These are phyloP conservation scores for Serripes groenlandicus DNA, from an alignment of 2,888 invertebrate species.

Conservation along the genomic window DNA sequence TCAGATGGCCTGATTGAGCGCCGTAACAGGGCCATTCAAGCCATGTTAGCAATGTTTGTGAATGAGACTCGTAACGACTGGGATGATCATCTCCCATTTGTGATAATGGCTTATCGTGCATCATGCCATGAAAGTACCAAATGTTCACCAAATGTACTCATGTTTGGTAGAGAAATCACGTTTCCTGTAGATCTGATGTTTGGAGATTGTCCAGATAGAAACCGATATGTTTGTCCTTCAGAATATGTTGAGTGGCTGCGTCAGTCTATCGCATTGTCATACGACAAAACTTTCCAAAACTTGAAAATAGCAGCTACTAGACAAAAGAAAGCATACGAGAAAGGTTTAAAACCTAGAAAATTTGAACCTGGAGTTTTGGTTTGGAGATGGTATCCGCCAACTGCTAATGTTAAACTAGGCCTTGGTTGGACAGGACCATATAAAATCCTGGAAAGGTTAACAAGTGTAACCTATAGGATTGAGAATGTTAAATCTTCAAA, in stretches of 20 bases:
- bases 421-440: slow-evolving; percentile 46
- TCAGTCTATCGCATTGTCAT: background rate
- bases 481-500: background rate
- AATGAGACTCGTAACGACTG: slow-evolving; percentile 54
- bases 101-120: slow-evolving; percentile 44
- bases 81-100: slow-evolving; percentile 51
- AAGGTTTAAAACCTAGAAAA: slow-evolving; percentile 7
- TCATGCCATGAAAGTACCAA: slow-evolving; percentile 56
- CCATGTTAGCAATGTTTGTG: slow-evolving; percentile 53
- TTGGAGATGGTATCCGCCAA: slow-evolving; percentile 45
- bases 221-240: background rate
- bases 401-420: slow-evolving; percentile 27
- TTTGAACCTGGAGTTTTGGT: slow-evolving; percentile 35
- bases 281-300: background rate
- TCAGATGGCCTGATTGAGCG: slow-evolving; percentile 56
- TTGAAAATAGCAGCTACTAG: background rate
- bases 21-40: slow-evolving; percentile 53
- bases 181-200: too few relatives aligned
- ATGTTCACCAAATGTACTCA: slow-evolving; percentile 35
- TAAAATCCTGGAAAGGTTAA: slow-evolving; percentile 13
- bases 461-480: slow-evolving; percentile 26
- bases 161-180: too few relatives aligned
- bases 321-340: slow-evolving; percentile 3
- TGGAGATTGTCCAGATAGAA: background rate
- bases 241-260: slow-evolving; percentile 11